A percentile compares a stretch with the other conserved stretches of the same genome.
Evolutionary conservation across 2,888 invertebrate species (phyloP).

Genomic region (Tachina grossa): DNA sequence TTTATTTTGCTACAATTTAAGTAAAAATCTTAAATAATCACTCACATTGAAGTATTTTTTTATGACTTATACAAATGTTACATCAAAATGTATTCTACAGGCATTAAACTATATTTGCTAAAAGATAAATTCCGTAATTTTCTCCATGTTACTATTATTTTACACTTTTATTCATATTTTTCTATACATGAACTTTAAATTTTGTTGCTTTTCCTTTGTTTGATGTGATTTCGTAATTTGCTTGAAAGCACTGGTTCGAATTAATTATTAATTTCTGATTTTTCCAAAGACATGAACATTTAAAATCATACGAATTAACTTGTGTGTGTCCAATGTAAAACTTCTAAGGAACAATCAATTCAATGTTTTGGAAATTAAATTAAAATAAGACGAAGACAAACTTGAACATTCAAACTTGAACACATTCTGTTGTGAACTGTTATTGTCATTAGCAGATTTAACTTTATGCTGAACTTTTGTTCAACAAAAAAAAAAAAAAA

Average conservation of each 20-base stretch:
- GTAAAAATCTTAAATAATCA: no score
- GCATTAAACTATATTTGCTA: no score
- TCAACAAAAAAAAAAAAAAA: background rate
- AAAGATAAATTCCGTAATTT: no score
- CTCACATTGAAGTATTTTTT: no score
- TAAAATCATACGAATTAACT: constrained; percentile 54
- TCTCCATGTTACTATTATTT: background rate
- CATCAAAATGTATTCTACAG: no score
- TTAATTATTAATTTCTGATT: constrained; percentile 25
- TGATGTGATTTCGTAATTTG: background rate
- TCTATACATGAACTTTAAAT: no score
- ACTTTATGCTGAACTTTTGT: constrained; percentile 37
- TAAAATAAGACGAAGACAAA: constrained; percentile 54
- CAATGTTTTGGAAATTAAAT: constrained; percentile 58
- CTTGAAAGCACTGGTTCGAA: constrained; percentile 12
- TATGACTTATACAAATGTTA: no score
- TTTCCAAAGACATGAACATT: constrained; percentile 41
- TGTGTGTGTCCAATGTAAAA: constrained; percentile 54
- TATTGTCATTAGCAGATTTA: constrained; percentile 65
- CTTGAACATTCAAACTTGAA: constrained; percentile 26
- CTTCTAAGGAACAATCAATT: constrained; percentile 29
- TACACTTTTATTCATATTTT: background rate
- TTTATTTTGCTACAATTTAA: no score
- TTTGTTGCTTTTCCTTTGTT: background rate
- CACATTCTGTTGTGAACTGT: constrained; percentile 37